phyloP scores from a whole-genome alignment of 1,140 invertebrate species.

The Uloborus diversus region DNA sequence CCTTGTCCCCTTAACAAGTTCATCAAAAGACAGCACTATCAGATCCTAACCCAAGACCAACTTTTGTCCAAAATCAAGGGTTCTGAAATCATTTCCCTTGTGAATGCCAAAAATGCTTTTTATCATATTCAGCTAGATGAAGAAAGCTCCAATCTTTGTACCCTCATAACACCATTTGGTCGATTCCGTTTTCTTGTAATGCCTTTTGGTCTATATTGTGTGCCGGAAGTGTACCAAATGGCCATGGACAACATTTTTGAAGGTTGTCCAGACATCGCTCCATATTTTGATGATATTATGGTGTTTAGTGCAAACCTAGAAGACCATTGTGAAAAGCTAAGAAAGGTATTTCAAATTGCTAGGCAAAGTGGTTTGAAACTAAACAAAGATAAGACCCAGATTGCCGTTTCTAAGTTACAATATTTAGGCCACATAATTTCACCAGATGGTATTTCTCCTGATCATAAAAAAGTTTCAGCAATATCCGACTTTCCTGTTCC shows the following conservation, averaged over 20 bases:
- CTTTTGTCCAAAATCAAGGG: not conserved
- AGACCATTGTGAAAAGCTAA: slow-evolving; percentile 25
- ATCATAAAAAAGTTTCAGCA: too few species aligned
- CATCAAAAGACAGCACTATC: slow-evolving; percentile 46
- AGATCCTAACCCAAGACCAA: slow-evolving; percentile 2
- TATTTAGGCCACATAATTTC: slow-evolving; percentile 40
- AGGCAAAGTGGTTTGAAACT: slow-evolving; percentile 5
- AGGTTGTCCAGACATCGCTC: not conserved
- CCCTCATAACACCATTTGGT: slow-evolving; percentile 55
- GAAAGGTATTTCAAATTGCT: not conserved
- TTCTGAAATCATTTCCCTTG: not conserved
- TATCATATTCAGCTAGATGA: slow-evolving; percentile 11
- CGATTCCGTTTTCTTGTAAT: slow-evolving; percentile 65
- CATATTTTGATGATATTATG: slow-evolving; percentile 25
- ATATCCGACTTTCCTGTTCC: too few species aligned
- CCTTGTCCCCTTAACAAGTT: slow-evolving; percentile 60
- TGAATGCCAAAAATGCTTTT: slow-evolving; percentile 18
- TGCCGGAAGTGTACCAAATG: slow-evolving; percentile 61
- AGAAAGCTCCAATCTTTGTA: slow-evolving; percentile 33
- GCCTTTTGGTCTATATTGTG: slow-evolving; percentile 67
- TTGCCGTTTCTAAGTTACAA: slow-evolving; percentile 12
- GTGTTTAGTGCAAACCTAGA: not conserved
- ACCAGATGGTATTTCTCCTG: slow-evolving; percentile 1
- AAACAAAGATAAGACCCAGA: slow-evolving; percentile 15
- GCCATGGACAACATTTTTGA: slow-evolving; percentile 18